Percentiles rank a stretch among this genome's conserved stretches.
Evolutionary conservation across 64 coral and sea anemone species (phyloP).

Genomic region (Exaiptasia diaphana): DNA sequence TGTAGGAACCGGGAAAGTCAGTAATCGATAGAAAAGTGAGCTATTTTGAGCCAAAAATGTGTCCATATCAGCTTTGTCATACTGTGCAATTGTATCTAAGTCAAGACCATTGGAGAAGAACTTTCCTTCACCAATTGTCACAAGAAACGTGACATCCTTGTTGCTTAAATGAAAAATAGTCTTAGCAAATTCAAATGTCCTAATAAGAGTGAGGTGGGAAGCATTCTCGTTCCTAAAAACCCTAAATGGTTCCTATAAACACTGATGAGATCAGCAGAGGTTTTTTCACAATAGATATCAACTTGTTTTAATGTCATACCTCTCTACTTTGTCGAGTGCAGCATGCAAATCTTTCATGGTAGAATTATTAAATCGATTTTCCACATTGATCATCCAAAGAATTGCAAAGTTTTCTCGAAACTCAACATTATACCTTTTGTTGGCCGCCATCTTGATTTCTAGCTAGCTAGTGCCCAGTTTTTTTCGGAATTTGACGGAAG

Average conservation of each 20-base stretch:
- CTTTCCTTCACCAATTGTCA: conserved; percentile 69
- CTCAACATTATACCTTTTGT: neutral
- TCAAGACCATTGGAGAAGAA: conserved; percentile 72
- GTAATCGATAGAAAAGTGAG: conserved; percentile 15
- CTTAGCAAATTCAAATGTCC: neutral
- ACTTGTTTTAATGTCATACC: conserved; percentile 9
- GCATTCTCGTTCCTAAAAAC: neutral
- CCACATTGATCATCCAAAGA: conserved; percentile 58
- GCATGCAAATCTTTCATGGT: conserved; percentile 48
- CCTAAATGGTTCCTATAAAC: neutral
- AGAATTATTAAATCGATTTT: conserved; percentile 53
- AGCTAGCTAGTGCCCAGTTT: too few species aligned
- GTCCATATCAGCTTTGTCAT: neutral
- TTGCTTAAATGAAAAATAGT: conserved; percentile 22
- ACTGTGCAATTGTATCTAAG: conserved; percentile 8
- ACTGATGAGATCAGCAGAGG: neutral
- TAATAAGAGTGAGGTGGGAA: neutral
- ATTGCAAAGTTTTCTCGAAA: conserved; percentile 70
- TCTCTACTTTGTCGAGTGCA: conserved; percentile 66
- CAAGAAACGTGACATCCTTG: conserved; percentile 59
- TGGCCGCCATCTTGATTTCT: neutral
- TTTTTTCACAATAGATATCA: neutral
- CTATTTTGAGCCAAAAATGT: neutral
- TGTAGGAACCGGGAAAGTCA: conserved; percentile 71
- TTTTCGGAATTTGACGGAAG: too few species aligned